Percentiles rank a stretch among this genome's conserved stretches.
phyloP scores from a whole-genome alignment of 2,888 invertebrate species.

The Calameuta idolon region DNA sequence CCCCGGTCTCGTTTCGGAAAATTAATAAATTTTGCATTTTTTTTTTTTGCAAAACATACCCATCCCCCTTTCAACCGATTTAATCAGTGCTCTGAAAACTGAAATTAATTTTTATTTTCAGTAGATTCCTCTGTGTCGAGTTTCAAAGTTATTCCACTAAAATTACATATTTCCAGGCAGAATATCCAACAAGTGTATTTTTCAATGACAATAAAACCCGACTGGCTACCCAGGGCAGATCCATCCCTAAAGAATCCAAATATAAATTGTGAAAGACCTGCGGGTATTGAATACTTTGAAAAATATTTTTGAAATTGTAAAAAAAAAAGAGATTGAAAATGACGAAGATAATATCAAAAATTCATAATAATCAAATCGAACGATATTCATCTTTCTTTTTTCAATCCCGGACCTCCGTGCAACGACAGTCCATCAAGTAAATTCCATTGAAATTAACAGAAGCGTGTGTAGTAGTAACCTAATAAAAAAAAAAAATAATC shows the following conservation, averaged over 20 bases:
- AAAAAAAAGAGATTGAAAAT: neutral
- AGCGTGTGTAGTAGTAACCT: neutral
- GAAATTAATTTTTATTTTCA: neutral
- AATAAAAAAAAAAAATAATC: neutral
- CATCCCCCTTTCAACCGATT: neutral
- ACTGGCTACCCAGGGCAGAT: neutral
- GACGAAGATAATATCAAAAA: neutral
- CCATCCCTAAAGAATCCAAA: neutral
- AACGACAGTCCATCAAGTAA: no score
- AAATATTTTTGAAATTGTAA: neutral
- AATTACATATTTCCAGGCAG: neutral
- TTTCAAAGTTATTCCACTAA: neutral
- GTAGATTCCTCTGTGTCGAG: neutral
- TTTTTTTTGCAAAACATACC: neutral
- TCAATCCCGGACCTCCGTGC: neutral
- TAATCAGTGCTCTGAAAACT: neutral
- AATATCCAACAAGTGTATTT: neutral
- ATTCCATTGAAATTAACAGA: neutral
- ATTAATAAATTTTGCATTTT: neutral
- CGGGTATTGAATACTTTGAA: neutral
- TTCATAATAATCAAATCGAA: neutral
- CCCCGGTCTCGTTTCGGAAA: neutral
- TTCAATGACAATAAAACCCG: neutral
- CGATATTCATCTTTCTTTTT: neutral
- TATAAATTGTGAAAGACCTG: no score